These are phyloP conservation scores for Hippoglossus stenolepis DNA, from an alignment of 2,113 vertebrate species.

Conservation along the genomic window DNA sequence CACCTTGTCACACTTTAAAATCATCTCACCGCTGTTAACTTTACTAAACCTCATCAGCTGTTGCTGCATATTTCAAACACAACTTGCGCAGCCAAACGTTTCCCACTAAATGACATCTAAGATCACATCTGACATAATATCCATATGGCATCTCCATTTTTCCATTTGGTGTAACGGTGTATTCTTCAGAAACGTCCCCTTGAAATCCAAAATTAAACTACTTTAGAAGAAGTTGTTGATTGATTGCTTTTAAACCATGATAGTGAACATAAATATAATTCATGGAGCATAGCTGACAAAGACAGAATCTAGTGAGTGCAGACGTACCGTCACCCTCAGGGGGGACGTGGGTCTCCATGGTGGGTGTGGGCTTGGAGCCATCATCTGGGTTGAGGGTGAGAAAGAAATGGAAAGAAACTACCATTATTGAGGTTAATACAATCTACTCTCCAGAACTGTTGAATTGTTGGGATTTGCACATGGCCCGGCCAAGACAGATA, in stretches of 20 bases:
- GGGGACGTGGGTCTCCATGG: conserved; percentile 91
- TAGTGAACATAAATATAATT: too few relatives aligned
- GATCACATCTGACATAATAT: conserved; percentile 32
- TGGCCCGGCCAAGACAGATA: conserved; percentile 88
- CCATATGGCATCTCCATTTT: conserved; percentile 28
- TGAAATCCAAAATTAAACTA: neutral
- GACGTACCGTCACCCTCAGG: conserved; percentile 93
- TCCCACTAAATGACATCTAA: conserved; percentile 42
- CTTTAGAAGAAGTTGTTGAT: too few relatives aligned
- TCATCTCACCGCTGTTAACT: too few relatives aligned
- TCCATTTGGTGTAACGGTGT: conserved; percentile 28
- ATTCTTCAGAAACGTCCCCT: conserved; percentile 13
- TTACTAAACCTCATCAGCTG: neutral
- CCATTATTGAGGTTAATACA: conserved; percentile 99
- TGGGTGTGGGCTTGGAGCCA: conserved; percentile 95
- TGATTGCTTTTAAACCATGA: too few relatives aligned
- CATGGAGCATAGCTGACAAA: too few relatives aligned
- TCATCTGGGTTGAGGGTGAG: conserved; percentile 99
- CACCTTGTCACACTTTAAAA: too few relatives aligned
- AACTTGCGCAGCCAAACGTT: conserved; percentile 11
- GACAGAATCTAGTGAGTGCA: neutral
- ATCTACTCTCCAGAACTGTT: conserved; percentile 99
- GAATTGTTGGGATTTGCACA: conserved; percentile 99
- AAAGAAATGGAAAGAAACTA: conserved; percentile 99
- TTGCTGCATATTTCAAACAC: conserved; percentile 20